Base-by-base conservation (phyloP, 2,797 vertebrate genomes). In the Thalassophryne amazonica region DNA sequence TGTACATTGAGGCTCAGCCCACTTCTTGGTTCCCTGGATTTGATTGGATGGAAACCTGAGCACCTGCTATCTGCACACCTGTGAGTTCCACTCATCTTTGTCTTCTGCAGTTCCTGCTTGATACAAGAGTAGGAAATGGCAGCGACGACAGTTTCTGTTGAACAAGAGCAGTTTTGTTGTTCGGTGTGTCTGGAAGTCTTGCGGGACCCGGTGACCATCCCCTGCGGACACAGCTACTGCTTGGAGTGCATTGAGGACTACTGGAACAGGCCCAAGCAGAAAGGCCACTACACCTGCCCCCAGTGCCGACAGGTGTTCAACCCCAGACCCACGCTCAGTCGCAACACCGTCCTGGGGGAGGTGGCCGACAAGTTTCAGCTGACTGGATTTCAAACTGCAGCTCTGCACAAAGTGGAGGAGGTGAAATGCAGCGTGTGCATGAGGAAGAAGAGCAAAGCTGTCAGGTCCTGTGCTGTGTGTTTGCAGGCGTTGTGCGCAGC, bases 391-490 rank as follows among this genome's bases (percentile, higher is more conserved):
- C 55, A 58, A 10, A 13, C 46, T 0, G 8, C 37, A 0, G 19
- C 37, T 6, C 61, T 49, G 12, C 34, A 10, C 6, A 69, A 48
- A 36, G 6, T 28, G 0, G 15, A 16, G 0, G 62, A 34, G 0
- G 80, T 91, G 20, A 49, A 36, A 18, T 97, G 96, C 27, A 89
- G 92, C n/a, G 85, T 82, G 7, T 97, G 96, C 75, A 85, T 91
- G 17, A 88, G 87, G 40, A 93, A 88, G 43, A 94, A 90, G 59
- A 86, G 84, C 69, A 90, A 85, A 64, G 94, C 94, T 0, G 88
- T 93, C 0, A 92, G 90, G 74, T 94, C 93, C 10, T 97, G 96
- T 49, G 64, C 93, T 9, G 88, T 86, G 63, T 96, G 96, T 67
- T 69, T 89, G 57, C 90, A 89, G 48, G 94, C 93, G 10, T 95